Evolutionary conservation across 2,797 vertebrate species (phyloP).

Genomic region (Onychomys arenicola): DNA sequence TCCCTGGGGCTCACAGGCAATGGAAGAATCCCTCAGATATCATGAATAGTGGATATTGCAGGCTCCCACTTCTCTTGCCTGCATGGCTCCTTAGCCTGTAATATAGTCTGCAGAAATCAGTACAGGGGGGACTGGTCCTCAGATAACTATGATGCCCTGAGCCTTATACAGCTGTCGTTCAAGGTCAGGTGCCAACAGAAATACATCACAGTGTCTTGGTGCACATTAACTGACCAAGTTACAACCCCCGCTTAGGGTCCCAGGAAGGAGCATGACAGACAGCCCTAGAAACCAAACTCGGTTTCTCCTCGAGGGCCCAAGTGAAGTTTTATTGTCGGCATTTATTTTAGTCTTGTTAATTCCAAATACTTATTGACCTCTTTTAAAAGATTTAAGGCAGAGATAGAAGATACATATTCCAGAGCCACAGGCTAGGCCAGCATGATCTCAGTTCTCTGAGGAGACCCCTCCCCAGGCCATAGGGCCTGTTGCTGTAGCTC

Average conservation of each 20-base stretch:
- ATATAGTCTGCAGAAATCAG: neutral
- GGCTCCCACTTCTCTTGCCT: neutral
- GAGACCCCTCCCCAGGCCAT: neutral
- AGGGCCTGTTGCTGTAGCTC: neutral
- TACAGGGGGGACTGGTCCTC: neutral
- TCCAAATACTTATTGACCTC: conserved; percentile 66
- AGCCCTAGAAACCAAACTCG: neutral
- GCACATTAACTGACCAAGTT: neutral
- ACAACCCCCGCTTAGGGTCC: neutral
- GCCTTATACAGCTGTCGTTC: neutral
- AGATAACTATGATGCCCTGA: neutral
- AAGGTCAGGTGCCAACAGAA: neutral
- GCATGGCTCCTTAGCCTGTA: neutral
- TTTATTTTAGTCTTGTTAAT: conserved; percentile 78
- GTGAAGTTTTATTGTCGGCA: conserved; percentile 51
- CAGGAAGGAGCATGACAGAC: neutral
- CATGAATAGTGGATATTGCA: neutral
- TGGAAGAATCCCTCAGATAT: neutral
- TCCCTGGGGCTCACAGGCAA: neutral
- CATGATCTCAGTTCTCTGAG: neutral
- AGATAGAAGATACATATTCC: conserved; percentile 58
- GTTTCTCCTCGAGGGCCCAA: conserved; percentile 10
- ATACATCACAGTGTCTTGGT: neutral
- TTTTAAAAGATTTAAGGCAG: conserved; percentile 78
- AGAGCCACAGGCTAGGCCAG: conserved; percentile 37